These are phyloP conservation scores for Erpetoichthys calabaricus DNA, from an alignment of 2,797 vertebrate genomes.

Conservation along the genomic window DNA sequence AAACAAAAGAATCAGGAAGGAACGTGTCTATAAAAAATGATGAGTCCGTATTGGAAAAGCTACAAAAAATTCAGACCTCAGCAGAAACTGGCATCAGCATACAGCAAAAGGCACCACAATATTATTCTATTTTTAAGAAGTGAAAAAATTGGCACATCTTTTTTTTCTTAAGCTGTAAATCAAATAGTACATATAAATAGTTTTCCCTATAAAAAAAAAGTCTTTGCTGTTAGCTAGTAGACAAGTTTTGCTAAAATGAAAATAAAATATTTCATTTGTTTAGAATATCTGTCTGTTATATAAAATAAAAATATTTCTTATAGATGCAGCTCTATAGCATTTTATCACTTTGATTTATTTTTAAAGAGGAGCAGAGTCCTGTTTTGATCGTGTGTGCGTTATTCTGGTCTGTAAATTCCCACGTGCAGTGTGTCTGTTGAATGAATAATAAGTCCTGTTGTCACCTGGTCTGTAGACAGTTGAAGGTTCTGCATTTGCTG, in stretches of 20 bases:
- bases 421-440: constrained; percentile 60
- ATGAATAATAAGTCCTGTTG: constrained; percentile 84
- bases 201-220: constrained; percentile 98
- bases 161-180: constrained; percentile 91
- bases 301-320: constrained; percentile 98
- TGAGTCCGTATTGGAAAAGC: constrained; percentile 78
- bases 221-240: constrained; percentile 98
- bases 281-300: constrained; percentile 97
- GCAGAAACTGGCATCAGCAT: constrained; percentile 79
- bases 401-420: constrained; percentile 68
- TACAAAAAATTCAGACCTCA: constrained; percentile 74
- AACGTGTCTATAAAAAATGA: constrained; percentile 66
- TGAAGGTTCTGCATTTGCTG: constrained; percentile 57
- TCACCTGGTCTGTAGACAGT: constrained; percentile 69
- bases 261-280: constrained; percentile 99
- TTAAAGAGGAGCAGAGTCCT: constrained; percentile 76
- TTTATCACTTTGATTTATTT: constrained; percentile 34
- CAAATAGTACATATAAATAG: constrained; percentile 99
- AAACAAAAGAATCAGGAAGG: constrained; percentile 50
- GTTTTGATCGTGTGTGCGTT: constrained; percentile 62
- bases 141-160: constrained; percentile 97
- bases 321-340: constrained; percentile 73
- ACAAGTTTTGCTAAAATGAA: constrained; percentile 99
- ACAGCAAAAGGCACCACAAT: constrained; percentile 99
- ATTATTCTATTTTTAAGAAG: constrained; percentile 94